phyloP scores from a whole-genome alignment of 2,888 invertebrate genomes.

The Athripsodes cinereus region DNA sequence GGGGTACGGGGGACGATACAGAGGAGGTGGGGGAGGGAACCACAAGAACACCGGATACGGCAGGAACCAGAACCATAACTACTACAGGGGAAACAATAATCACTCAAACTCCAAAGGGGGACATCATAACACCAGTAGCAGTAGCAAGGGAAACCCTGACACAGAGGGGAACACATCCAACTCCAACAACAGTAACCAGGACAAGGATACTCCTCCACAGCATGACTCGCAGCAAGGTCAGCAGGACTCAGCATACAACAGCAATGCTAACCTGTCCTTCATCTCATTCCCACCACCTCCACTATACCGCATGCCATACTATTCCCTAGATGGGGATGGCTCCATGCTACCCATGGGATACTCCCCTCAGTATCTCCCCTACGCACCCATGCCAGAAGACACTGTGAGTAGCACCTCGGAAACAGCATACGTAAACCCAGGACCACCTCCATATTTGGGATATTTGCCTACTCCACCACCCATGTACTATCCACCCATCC shows the following conservation, averaged over 20 bases:
- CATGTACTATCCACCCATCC: slow-evolving; percentile 14
- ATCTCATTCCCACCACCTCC: slow-evolving; percentile 47
- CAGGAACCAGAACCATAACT: slow-evolving; percentile 1
- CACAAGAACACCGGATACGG: slow-evolving; percentile 5
- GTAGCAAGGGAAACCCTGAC: too few species aligned
- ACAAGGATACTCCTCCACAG: slow-evolving; percentile 9
- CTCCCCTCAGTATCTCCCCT: slow-evolving; percentile 16
- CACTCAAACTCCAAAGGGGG: slow-evolving; percentile 3
- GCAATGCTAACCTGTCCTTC: slow-evolving; percentile 35
- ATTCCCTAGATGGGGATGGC: slow-evolving; percentile 42
- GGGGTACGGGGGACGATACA: slow-evolving; percentile 9
- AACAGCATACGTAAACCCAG: slow-evolving; percentile 1
- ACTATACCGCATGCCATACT: slow-evolving; percentile 43
- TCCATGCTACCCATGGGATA: slow-evolving; percentile 30
- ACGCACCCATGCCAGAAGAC: slow-evolving; percentile 8
- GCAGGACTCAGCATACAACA: neutral
- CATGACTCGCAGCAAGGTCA: neutral
- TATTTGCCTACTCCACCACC: slow-evolving; percentile 9
- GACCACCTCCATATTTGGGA: slow-evolving; percentile 10
- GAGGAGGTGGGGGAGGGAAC: slow-evolving; percentile 9
- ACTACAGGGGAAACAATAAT: neutral
- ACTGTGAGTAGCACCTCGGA: neutral
- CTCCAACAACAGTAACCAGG: slow-evolving; percentile 4
- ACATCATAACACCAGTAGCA: slow-evolving; percentile 5
- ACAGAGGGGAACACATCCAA: neutral